phyloP scores from a whole-genome alignment of 2,113 vertebrate species.

The Dasyprocta punctata region DNA sequence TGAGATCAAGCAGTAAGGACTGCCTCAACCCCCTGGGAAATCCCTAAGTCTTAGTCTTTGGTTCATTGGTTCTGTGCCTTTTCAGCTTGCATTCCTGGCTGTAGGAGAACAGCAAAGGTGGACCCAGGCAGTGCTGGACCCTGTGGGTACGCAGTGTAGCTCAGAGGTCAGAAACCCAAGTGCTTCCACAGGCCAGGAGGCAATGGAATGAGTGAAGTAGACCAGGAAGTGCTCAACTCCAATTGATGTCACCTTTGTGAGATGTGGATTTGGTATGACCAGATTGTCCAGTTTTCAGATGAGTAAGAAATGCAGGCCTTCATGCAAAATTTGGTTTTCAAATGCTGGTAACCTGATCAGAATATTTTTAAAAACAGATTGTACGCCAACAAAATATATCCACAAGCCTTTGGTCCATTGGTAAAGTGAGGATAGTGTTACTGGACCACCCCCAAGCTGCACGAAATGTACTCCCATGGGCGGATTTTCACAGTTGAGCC shows the following conservation, averaged over 20 bases:
- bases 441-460: not conserved
- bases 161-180: not conserved
- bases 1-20: not conserved
- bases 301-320: conserved; percentile 19
- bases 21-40: not conserved
- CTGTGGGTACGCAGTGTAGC: not conserved
- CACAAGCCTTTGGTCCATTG: not conserved
- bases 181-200: not conserved
- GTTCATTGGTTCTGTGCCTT: not conserved
- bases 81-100: not conserved
- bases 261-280: not conserved
- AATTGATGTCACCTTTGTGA: not conserved
- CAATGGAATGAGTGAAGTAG: not conserved
- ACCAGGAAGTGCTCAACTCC: not conserved
- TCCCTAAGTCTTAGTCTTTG: not conserved
- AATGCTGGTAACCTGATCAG: conserved; percentile 13
- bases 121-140: not conserved
- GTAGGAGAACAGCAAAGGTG: not conserved
- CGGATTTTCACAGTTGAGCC: not conserved
- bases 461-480: fast-evolving
- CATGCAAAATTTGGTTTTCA: conserved; percentile 20
- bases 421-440: not conserved
- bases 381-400: not conserved
- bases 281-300: not conserved
- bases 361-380: not conserved